Evolutionary conservation across 2,888 invertebrate genomes (phyloP), one percentile per base, ranked within the genome.

Genomic region (Nemurella pictetii): DNA sequence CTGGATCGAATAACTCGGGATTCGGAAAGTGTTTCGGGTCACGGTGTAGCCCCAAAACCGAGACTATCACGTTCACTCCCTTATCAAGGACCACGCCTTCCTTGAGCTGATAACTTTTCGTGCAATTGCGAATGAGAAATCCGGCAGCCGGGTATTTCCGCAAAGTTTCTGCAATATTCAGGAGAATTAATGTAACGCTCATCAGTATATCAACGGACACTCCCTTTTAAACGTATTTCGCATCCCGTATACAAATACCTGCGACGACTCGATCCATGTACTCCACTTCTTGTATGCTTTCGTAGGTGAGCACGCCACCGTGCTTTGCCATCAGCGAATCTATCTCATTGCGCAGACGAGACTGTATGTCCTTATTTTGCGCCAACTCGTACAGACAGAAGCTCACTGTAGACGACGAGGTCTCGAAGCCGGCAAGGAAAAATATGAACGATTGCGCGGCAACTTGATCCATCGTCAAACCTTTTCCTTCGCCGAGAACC

Each of bases 371-470:
- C 36, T 91, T 92, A 88, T 93, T 91, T 7, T 90, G 87, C 0
- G 93, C 93, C 74, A 93, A 88, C 86, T 92, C 91, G 87, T 92
- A 93, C 0, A 92, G 90, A 0, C 91, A 90, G 85, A 93, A 93
- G 86, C 92, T 91, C 1, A 94, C 91, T 0, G 93, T 92, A 0
- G 93, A 92, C 0, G 94, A 94, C 0, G 93, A 93, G 0, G 94
- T 93, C 88, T 93, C 94, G 87, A 94, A 93, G 0, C 94, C 94
- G n/a, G 94, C 93, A 0, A 87, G 87, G 80, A 89, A 89, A 1
- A 88, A 29, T 0, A 83, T 4, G 0, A 89, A 20, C 0, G 87
- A 81, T 15, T 86, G 78, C 20, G 86, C 87, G 36, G 87, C 86
- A 5, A 84, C 72, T n/a, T 84, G 73, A n/a, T 85, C 83, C 27